Evolutionary conservation across 92 coral and sea anemone species (phyloP), one percentile per base, ranked within the genome.

Genomic region (Paragorgia papillata): DNA sequence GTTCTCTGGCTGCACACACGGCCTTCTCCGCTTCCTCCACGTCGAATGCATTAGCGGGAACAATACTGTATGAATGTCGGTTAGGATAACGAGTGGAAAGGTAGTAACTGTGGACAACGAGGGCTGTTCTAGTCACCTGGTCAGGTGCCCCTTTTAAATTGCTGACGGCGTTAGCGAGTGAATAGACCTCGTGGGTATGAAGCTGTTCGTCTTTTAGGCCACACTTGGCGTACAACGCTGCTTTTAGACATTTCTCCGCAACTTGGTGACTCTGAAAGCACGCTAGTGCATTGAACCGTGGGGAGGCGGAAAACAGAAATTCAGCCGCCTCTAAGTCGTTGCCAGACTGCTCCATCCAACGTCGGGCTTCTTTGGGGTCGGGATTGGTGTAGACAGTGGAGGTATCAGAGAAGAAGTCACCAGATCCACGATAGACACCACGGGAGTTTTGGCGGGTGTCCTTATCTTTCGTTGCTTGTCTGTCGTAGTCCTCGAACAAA

Each of bases 261-360:
- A 91, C 86, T 46, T 95, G 97, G 65, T 95, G 99, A 48, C 99
- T 89, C 46, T 89, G 83, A 69, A 91, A 95, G 84, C 99, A 95
- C 46, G 88, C 89, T 26, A 92, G 54, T 17, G 91, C 90, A 35
- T 90, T 60, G 85, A 95, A 95, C 14, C 79, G 78, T 5, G 19
- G 46, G 7, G 82, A 41, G 15, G 82, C 87, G 53, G 88, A 85
- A 58, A 76, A 51, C 58, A 95, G 70, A 43, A 84, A 85, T 51
- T 79, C 83, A 2, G 97, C 99, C 17, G 97, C 99, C 6, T 63
- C 73, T 4, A 95, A 84, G 57, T 95, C 99, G 13, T 85, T 88
- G 0, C 74, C 78, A 18, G 97, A 92, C 85, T 95, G 99, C 49
- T 80, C 85, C 88, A 95, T 80, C 99, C 99, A 95, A 30, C 99